Percentiles rank a stretch among this genome's conserved stretches.
Evolutionary conservation across 2,888 invertebrate species (phyloP).

Genomic region (Brachypterus glaber): DNA sequence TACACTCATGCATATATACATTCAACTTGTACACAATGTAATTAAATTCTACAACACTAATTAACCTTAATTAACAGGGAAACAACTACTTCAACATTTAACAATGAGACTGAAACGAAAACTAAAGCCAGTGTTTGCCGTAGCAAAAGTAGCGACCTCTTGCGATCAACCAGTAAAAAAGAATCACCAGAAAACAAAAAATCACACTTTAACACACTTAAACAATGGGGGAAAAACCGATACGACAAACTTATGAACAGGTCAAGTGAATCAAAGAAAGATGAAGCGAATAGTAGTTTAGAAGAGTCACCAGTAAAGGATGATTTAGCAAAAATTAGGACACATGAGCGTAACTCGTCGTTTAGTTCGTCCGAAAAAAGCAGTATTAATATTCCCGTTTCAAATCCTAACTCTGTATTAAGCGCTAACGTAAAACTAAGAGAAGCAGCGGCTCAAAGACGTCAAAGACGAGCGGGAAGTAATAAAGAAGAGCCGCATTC

Average conservation of each 20-base stretch:
- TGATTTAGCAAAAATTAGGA: constrained; percentile 52
- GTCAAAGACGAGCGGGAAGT: constrained; percentile 56
- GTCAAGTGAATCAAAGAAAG: constrained; percentile 46
- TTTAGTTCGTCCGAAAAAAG: constrained; percentile 67
- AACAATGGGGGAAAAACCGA: constrained; percentile 76
- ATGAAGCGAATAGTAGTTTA: constrained; percentile 40
- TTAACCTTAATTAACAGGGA: constrained; percentile 32
- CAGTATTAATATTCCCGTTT: constrained; percentile 45
- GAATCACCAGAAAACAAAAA: constrained; percentile 53
- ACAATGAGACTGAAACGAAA: constrained; percentile 42
- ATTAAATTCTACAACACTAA: constrained; percentile 16
- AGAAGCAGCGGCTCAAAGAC: constrained; percentile 61
- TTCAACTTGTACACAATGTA: constrained; percentile 6
- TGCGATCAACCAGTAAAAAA: constrained; percentile 45
- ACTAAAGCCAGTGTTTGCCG: constrained; percentile 49
- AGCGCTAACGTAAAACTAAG: constrained; percentile 63
- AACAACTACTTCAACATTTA: constrained; percentile 29
- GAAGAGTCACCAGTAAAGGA: constrained; percentile 46
- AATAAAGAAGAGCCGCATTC: constrained; percentile 76
- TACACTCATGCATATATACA: no score
- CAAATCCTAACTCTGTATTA: constrained; percentile 48
- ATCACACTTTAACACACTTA: constrained; percentile 70
- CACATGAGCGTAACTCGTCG: constrained; percentile 63
- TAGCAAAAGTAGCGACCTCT: constrained; percentile 67
- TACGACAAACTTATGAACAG: constrained; percentile 66